Conservation (phyloP, 35 echinoderm and acorn worm species). For the Heliocidaris tuberculata region DNA sequence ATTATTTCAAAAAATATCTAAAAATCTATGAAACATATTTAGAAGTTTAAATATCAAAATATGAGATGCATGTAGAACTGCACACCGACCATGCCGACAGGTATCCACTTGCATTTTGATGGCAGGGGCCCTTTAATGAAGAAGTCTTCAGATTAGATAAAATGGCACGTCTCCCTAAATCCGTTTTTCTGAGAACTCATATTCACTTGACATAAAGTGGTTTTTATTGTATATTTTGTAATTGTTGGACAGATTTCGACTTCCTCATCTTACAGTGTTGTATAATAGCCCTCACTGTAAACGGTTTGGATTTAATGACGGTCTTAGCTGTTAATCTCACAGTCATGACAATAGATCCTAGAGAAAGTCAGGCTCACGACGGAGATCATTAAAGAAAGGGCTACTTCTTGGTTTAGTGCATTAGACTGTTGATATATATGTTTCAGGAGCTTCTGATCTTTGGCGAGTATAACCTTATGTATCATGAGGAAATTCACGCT, state of each 20-base stretch:
- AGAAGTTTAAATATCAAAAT: too few species aligned
- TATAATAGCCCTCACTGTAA: neutral
- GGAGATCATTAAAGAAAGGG: neutral
- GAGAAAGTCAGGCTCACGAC: neutral
- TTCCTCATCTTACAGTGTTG: neutral
- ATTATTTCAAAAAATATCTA: too few species aligned
- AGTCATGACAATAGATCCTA: neutral
- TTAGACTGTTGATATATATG: neutral
- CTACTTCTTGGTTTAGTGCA: neutral
- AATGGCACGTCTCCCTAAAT: neutral
- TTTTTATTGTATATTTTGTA: neutral
- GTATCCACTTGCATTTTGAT: too few species aligned
- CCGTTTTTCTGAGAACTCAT: neutral
- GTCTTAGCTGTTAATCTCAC: neutral
- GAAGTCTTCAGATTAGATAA: too few species aligned
- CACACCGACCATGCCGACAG: too few species aligned
- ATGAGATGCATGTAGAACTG: too few species aligned
- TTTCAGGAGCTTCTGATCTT: too few species aligned
- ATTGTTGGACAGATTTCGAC: neutral
- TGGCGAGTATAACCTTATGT: too few species aligned
- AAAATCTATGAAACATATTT: too few species aligned
- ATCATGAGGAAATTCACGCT: too few species aligned
- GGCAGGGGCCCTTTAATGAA: too few species aligned
- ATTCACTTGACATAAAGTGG: neutral
- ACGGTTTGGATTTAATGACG: neutral